Conservation (phyloP, 1,140 invertebrate genomes). For the Drosophila tropicalis region DNA sequence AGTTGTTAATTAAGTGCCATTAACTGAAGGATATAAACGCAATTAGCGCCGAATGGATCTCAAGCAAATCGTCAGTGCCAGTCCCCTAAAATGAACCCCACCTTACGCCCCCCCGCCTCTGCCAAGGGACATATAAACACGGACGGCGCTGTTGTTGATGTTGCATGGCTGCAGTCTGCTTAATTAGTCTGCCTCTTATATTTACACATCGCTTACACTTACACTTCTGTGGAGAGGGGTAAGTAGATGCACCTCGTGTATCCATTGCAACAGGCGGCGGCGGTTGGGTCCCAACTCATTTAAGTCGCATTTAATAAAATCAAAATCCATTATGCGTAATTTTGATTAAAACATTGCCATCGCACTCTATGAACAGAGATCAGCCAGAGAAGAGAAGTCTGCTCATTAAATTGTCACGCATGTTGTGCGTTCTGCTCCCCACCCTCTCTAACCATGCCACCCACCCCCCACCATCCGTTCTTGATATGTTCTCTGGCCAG, state of each 20-base stretch:
- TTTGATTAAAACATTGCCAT: conserved; percentile 79
- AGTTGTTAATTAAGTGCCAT: conserved; percentile 82
- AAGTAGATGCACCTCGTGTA: not conserved
- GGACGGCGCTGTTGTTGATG: conserved; percentile 74
- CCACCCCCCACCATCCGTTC: not conserved
- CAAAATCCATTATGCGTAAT: conserved; percentile 80
- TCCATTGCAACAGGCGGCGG: not conserved
- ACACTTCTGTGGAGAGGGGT: too few species aligned
- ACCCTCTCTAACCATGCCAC: not conserved
- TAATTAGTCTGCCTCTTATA: conserved; percentile 70
- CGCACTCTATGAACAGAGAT: conserved; percentile 11
- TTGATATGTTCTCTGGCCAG: not conserved
- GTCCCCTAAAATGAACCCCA: conserved; percentile 1
- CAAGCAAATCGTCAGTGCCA: conserved; percentile 66
- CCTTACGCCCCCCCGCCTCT: not conserved
- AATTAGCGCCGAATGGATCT: conserved; percentile 78
- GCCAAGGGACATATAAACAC: conserved; percentile 28
- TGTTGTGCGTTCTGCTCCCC: conserved; percentile 55
- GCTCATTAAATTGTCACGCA: conserved; percentile 82
- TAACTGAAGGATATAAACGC: conserved; percentile 82
- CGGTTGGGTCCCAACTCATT: conserved; percentile 67
- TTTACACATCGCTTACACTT: conserved; percentile 2
- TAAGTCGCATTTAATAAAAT: conserved; percentile 82
- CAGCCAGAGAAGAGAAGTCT: conserved; percentile 28
- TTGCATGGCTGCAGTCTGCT: conserved; percentile 77